Base-by-base conservation (phyloP, 2,797 vertebrate genomes). In the Psittacula derbiana region DNA sequence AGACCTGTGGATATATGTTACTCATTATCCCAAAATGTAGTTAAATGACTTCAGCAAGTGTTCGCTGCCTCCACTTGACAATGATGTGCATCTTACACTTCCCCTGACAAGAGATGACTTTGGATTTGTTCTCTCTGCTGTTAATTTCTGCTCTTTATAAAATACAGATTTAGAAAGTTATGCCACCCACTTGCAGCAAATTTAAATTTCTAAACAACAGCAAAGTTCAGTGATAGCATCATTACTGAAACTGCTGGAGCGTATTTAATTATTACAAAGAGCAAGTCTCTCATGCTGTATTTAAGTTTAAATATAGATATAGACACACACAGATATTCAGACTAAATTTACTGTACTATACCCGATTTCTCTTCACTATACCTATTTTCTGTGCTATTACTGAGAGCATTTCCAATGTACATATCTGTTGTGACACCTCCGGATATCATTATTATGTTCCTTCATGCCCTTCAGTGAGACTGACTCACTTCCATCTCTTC, bases 191-290 rank as follows among this genome's bases (percentile, higher is more conserved):
- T 58, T 70, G 66, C 80, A 95, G 86, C 43, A 94, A 86, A 92
- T 96, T 91, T 89, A 65, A 80, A 86, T 87, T 95, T 67, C n/a
- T 72, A 74, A 89, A 57, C 70, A 92, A 57, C 47, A 66, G 62
- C 25, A 49, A 87, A 80, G 44, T 36, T 92, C 78, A 92, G 80
- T 46, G 62, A 60, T 30, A 81, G 12, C 43, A n/a, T 84, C 58
- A 53, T 70, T 33, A 95, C 75, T 16, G 46, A 89, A 82, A 33
- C 44, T 80, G 78, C 61, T 72, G 50, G 24, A 88, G 73, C 2
- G 3, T 8, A 58, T 33, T 69, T 90, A 75, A 72, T 74, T 88
- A 49, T 58, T 19, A 65, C 41, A 52, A 46, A 62, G 24, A 92
- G 16, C 44, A 90, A 74, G 60, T 40, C 17, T 86, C 58, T 82